Evolutionary conservation across 2,113 vertebrate species (phyloP), one percentile per base, ranked within the genome.

Genomic region (Benthochromis sp.): DNA sequence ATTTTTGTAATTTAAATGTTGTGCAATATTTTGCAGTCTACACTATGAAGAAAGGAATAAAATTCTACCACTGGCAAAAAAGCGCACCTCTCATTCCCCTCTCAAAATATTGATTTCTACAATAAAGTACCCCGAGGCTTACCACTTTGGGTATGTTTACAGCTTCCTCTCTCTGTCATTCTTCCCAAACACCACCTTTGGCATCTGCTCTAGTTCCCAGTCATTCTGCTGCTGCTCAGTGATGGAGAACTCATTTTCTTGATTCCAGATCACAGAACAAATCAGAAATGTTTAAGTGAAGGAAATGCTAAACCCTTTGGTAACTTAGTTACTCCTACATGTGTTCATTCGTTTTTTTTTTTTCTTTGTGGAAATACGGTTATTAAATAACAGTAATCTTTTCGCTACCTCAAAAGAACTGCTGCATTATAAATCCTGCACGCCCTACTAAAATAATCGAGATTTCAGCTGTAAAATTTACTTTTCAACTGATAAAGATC

Each of bases 31-130:
- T 47, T 76, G 69, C 69, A 57, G 79, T 0, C 19, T 3, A 7
- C 21, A 0, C 19, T 27, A 5, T 21, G 45, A 55, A 0, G 38
- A 57, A 9, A 43, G 82, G 21, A 17, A 16, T 11, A 11, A 11
- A n/a, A 54, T 79, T n/a, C 43, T 11, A 5, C 50, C 27, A 31
- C 13, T 38, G 12, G 59, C 36, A 12, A n/a, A 8, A 40, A 71
- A 63, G 13, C 3, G 2, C 55, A 47, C 4, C 0, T 59, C 6
- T 53, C 9, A 6, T 66, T 59, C 36, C 27, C 0, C 1, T 19
- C 19, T 12, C 71, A 54, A 79, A 80, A 55, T 79, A 84, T 27
- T 36, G 55, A 92, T 85, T 71, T 78, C 1, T 45, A 71, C 36
- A 54, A 61, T 55, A 82, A 19, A 88, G 79, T 3, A 9, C 21